These are phyloP conservation scores for Sakesphorus luctuosus DNA, from an alignment of 2,113 vertebrate genomes.

Conservation along the genomic window DNA sequence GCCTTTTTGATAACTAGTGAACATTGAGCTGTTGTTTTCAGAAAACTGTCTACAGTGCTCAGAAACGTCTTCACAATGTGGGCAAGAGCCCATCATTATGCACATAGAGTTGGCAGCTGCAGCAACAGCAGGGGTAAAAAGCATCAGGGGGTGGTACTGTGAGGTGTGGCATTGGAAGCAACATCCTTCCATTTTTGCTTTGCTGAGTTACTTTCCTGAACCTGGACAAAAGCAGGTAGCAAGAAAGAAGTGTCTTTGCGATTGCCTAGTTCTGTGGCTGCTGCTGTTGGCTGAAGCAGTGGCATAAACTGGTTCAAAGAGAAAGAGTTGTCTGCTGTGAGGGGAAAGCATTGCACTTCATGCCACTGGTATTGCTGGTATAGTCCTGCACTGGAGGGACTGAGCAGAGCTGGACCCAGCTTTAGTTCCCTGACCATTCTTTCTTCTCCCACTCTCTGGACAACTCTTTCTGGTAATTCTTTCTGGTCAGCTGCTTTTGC, in stretches of 20 bases:
- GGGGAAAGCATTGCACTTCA: background rate
- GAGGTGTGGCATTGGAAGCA: background rate
- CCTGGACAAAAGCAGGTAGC: background rate
- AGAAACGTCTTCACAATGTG: background rate
- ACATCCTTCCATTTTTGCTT: background rate
- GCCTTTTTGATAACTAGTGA: background rate
- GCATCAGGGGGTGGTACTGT: background rate
- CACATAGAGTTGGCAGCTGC: background rate
- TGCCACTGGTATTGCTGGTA: background rate
- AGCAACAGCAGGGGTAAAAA: background rate
- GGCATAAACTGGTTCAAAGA: background rate
- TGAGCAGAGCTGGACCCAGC: background rate
- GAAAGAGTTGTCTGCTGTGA: background rate
- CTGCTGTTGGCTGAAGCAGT: background rate
- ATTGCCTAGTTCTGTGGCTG: background rate
- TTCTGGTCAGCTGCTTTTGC: background rate
- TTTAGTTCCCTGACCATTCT: background rate
- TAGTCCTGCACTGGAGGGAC: background rate
- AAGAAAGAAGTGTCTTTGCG: background rate
- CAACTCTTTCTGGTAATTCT: background rate
- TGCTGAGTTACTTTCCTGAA: background rate
- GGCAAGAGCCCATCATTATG: background rate
- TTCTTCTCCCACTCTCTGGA: rapidly evolving
- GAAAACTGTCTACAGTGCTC: background rate
- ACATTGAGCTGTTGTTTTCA: background rate